Conservation (phyloP, 2,888 invertebrate genomes). For the Megamerina dolium region DNA sequence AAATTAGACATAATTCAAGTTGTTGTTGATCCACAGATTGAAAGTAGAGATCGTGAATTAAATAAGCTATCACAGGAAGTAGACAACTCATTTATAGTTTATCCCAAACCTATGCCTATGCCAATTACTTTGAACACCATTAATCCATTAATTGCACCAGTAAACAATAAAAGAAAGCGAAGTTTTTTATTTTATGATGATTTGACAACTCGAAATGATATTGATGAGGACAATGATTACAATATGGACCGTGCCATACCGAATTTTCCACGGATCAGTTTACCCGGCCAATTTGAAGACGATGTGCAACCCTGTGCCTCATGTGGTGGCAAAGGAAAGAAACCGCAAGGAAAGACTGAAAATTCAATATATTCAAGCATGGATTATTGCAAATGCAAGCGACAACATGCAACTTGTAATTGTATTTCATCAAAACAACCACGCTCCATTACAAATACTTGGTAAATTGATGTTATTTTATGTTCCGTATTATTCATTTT, state of each 20-base stretch:
- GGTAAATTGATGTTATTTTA: too few relatives aligned
- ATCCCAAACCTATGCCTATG: constrained; percentile 6
- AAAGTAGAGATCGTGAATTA: constrained; percentile 6
- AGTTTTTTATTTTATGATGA: constrained; percentile 22
- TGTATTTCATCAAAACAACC: constrained; percentile 6
- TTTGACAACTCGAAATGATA: constrained; percentile 20
- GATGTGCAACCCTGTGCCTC: constrained; percentile 13
- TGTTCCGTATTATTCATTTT: too few relatives aligned
- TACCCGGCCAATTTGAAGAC: constrained; percentile 1
- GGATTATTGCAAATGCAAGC: constrained; percentile 3
- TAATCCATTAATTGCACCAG: not conserved
- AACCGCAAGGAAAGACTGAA: constrained; percentile 3
- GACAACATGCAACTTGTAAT: not conserved
- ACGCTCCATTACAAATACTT: constrained; percentile 25
- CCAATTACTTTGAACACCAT: not conserved
- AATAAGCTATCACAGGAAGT: constrained; percentile 16
- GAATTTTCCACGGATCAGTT: constrained; percentile 5
- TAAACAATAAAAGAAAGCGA: constrained; percentile 11
- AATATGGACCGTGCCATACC: constrained; percentile 11
- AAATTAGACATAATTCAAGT: constrained; percentile 22
- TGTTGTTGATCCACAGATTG: constrained; percentile 12
- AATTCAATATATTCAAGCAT: not conserved
- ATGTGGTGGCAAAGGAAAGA: constrained; percentile 19
- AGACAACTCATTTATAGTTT: constrained; percentile 11
- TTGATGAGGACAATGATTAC: constrained; percentile 13